These are phyloP conservation scores for Plagodis dolabraria DNA, from an alignment of 2,888 invertebrate genomes.

Conservation along the genomic window DNA sequence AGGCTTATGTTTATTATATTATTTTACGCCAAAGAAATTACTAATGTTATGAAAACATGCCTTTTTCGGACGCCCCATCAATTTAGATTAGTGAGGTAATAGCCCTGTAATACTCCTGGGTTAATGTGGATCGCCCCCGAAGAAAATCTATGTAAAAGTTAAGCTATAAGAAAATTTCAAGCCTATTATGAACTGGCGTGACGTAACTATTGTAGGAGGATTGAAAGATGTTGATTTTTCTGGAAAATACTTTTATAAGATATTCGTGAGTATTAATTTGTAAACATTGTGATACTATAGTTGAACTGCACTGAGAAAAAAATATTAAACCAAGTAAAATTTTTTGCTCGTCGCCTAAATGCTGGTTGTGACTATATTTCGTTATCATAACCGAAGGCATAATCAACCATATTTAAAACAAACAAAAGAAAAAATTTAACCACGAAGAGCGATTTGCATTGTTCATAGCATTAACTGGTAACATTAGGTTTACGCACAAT, in stretches of 20 bases:
- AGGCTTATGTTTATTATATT: conserved; percentile 75
- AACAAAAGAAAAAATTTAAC: no score
- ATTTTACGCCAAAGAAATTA: conserved; percentile 81
- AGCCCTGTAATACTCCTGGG: conserved; percentile 48
- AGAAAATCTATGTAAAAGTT: conserved; percentile 81
- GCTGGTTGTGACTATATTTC: no score
- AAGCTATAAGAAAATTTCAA: conserved; percentile 80
- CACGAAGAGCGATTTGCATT: no score
- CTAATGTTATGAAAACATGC: conserved; percentile 80
- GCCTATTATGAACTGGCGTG: conserved; percentile 75
- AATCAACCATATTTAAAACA: no score
- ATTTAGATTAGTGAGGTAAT: conserved; percentile 83
- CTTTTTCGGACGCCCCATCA: conserved; percentile 81
- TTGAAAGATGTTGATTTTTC: conserved; percentile 54
- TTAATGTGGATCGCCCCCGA: conserved; percentile 62
- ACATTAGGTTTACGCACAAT: no score
- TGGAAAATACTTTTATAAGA: not conserved
- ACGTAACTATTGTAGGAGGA: conserved; percentile 49
- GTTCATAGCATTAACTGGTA: no score
- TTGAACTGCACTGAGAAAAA: no score
- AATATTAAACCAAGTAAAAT: no score
- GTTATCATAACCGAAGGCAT: no score
- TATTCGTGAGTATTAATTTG: not conserved
- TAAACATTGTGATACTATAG: no score
- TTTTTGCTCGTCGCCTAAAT: no score